Conservation (phyloP, 2,113 vertebrate genomes). For the Takifugu flavidus region DNA sequence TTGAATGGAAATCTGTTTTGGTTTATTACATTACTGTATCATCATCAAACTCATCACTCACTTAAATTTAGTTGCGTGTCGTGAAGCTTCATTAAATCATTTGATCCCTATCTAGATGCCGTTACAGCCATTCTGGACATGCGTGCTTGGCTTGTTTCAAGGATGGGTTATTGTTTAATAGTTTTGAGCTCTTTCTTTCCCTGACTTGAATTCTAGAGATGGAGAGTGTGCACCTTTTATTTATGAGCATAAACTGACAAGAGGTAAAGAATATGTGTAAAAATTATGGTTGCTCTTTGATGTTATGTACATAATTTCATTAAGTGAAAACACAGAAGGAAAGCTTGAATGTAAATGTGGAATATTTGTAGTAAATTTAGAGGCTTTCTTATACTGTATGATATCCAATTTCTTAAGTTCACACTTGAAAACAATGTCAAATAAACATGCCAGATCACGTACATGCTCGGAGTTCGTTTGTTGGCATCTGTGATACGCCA, state of each 20-base stretch:
- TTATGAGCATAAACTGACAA: conserved; percentile 3
- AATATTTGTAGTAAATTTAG: conserved; percentile 59
- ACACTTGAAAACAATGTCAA: too few relatives aligned
- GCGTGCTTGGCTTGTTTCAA: too few relatives aligned
- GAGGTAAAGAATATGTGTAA: conserved; percentile 2
- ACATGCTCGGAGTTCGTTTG: conserved; percentile 35
- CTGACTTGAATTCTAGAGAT: too few relatives aligned
- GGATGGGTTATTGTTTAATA: too few relatives aligned
- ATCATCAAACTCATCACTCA: too few relatives aligned
- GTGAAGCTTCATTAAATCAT: too few relatives aligned
- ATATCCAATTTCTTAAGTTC: conserved; percentile 1
- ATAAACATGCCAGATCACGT: conserved; percentile 9
- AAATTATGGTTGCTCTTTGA: conserved; percentile 13
- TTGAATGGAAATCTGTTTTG: too few relatives aligned
- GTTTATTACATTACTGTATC: too few relatives aligned
- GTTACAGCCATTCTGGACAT: too few relatives aligned
- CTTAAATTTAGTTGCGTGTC: too few relatives aligned
- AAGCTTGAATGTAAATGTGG: conserved; percentile 49
- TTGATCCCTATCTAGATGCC: too few relatives aligned
- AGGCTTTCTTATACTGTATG: conserved; percentile 25
- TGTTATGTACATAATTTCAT: conserved; percentile 53
- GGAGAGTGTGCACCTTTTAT: neutral
- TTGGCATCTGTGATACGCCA: conserved; percentile 20
- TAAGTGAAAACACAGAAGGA: conserved; percentile 43
- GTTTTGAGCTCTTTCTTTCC: too few relatives aligned